Conservation (phyloP, 2,113 vertebrate species). For the Synchiropus splendidus region DNA sequence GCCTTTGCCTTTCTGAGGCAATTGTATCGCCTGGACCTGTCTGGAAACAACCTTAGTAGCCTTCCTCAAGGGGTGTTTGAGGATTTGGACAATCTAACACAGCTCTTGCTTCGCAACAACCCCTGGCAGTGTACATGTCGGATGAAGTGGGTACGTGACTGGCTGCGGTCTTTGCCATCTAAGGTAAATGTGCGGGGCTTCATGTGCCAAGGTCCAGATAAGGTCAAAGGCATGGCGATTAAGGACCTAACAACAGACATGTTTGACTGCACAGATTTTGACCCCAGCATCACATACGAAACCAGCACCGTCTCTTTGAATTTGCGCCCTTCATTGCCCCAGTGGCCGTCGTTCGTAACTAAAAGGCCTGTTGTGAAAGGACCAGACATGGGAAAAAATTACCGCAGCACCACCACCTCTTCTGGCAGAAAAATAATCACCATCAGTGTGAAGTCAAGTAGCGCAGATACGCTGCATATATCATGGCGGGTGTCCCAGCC, state of each 20-base stretch:
- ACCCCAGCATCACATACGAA: conserved; percentile 67
- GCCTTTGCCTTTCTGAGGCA: conserved; percentile 92
- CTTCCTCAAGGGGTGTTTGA: conserved; percentile 95
- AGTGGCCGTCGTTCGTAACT: conserved; percentile 84
- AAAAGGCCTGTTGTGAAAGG: conserved; percentile 80
- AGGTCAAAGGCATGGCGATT: conserved; percentile 96
- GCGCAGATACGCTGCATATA: conserved; percentile 87
- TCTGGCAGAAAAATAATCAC: conserved; percentile 85
- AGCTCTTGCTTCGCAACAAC: conserved; percentile 93
- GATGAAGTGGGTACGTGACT: conserved; percentile 98
- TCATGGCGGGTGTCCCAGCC: conserved; percentile 93
- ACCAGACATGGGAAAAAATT: conserved; percentile 76
- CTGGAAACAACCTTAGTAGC: conserved; percentile 92
- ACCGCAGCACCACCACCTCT: conserved; percentile 79
- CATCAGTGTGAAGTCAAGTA: conserved; percentile 90
- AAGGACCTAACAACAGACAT: conserved; percentile 88
- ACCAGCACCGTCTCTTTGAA: conserved; percentile 82
- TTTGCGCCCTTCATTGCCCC: conserved; percentile 74
- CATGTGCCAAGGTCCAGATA: conserved; percentile 97
- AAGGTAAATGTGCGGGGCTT: conserved; percentile 97
- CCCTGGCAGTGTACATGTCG: conserved; percentile 96
- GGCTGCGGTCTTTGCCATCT: conserved; percentile 81
- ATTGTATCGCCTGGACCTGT: conserved; percentile 92
- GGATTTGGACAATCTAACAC: conserved; percentile 96
- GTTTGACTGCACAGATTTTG: conserved; percentile 82